Conservation (phyloP, 2,797 vertebrate species). For the Coreius guichenoti region DNA sequence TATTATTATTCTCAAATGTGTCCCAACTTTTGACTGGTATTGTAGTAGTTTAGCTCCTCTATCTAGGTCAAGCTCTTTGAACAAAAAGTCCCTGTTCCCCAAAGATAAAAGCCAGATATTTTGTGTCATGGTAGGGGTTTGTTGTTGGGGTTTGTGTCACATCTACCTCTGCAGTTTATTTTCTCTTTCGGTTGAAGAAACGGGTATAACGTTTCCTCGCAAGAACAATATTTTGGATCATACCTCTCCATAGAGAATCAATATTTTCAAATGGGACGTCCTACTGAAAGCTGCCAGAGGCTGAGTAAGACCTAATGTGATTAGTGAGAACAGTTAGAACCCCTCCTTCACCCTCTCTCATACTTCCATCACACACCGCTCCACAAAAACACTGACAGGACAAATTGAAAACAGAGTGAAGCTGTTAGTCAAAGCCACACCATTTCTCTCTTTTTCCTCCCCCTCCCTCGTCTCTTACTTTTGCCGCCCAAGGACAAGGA, state of each 20-base stretch:
- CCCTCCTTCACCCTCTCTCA: conserved; percentile 25
- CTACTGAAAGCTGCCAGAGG: conserved; percentile 60
- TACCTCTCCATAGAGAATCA: conserved; percentile 52
- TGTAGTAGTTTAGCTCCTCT: conserved; percentile 28
- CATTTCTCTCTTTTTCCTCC: conserved; percentile 9
- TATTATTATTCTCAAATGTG: conserved; percentile 1
- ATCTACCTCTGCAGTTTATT: conserved; percentile 44
- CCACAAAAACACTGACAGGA: conserved; percentile 54
- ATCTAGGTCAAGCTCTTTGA: conserved; percentile 30
- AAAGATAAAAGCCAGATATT: conserved; percentile 40
- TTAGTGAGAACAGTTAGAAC: conserved; percentile 54
- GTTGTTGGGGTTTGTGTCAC: conserved; percentile 40
- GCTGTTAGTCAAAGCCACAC: conserved; percentile 53
- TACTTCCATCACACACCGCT: conserved; percentile 23
- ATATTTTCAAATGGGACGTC: conserved; percentile 62
- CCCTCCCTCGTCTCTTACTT: conserved; percentile 13
- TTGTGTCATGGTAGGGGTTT: conserved; percentile 20
- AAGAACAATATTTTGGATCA: conserved; percentile 57
- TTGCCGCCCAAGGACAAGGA: conserved; percentile 39
- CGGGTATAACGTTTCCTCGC: conserved; percentile 31
- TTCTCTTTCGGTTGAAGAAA: conserved; percentile 39
- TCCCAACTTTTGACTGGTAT: not conserved
- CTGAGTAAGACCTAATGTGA: conserved; percentile 62
- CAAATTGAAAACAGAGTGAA: conserved; percentile 63
- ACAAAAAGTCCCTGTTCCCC: conserved; percentile 24